phyloP scores from a whole-genome alignment of 1,140 invertebrate species.

The Cotesia chilonis region DNA sequence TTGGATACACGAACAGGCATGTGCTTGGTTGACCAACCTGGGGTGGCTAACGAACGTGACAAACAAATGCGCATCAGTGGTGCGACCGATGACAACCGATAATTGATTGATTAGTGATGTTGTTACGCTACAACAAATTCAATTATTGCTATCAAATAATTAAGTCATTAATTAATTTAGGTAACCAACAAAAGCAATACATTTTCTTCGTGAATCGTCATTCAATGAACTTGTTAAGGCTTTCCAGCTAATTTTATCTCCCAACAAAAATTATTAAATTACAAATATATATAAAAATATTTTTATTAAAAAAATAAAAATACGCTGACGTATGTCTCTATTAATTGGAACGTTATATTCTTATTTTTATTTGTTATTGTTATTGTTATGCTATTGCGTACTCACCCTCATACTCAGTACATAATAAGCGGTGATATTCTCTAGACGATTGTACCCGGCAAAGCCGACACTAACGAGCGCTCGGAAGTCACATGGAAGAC shows the following conservation, averaged over 20 bases:
- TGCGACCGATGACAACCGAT: constrained; percentile 33
- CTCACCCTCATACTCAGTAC: background rate
- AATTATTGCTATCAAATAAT: constrained; percentile 22
- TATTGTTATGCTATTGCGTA: constrained; percentile 32
- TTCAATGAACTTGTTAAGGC: too few relatives aligned
- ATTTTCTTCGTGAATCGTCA: too few relatives aligned
- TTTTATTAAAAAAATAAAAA: background rate
- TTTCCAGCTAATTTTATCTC: too few relatives aligned
- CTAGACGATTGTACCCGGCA: constrained; percentile 33
- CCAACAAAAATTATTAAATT: too few relatives aligned
- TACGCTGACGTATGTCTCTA: constrained; percentile 30
- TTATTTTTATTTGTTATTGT: constrained; percentile 16
- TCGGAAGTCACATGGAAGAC: constrained; percentile 64
- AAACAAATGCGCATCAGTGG: constrained; percentile 44
- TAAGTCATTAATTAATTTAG: background rate
- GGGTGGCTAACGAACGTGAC: constrained; percentile 44
- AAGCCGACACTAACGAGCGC: constrained; percentile 66
- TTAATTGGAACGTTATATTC: constrained; percentile 34
- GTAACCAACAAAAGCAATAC: too few relatives aligned
- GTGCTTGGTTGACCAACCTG: constrained; percentile 41
- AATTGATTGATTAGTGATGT: constrained; percentile 42
- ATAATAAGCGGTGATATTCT: constrained; percentile 23
- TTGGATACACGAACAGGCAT: constrained; percentile 35
- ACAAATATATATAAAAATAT: too few relatives aligned
- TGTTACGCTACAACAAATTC: constrained; percentile 22